Conservation (phyloP, 1,140 invertebrate genomes). For the Trichonephila clavipes region DNA sequence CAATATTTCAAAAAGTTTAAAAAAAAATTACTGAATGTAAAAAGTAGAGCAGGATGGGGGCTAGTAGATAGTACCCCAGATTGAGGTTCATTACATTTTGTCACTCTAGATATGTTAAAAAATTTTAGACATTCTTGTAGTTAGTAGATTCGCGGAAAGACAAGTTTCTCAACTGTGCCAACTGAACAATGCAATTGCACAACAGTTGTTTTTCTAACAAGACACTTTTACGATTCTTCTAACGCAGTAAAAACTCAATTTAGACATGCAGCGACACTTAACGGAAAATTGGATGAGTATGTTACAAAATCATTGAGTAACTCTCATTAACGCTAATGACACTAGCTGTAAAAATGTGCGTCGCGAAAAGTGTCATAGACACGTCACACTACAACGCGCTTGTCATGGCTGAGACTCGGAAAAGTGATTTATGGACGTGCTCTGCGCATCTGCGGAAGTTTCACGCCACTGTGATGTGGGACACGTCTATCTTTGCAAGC, state of each 20-base stretch:
- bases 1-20: too few relatives aligned
- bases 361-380: not conserved
- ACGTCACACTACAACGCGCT: not conserved
- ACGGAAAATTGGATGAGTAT: not conserved
- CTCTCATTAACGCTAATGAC: constrained; percentile 6
- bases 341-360: not conserved
- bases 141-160: too few relatives aligned
- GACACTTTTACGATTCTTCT: not conserved
- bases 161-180: too few relatives aligned
- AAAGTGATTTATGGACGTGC: constrained; percentile 4
- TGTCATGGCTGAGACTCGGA: not conserved
- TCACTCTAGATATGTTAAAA: too few relatives aligned
- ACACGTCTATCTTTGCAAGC: not conserved
- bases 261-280: not conserved
- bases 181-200: too few relatives aligned
- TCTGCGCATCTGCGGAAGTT: not conserved
- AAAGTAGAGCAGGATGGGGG: too few relatives aligned
- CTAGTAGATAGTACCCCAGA: too few relatives aligned
- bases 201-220: too few relatives aligned
- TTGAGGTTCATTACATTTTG: too few relatives aligned
- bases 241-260: not conserved
- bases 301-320: not conserved
- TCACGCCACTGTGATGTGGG: not conserved
- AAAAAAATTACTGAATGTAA: too few relatives aligned
- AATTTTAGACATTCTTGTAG: too few relatives aligned